These are phyloP conservation scores for Enteromius afrohamiltoni DNA, from an alignment of 2,797 vertebrate species.

Conservation along the genomic window DNA sequence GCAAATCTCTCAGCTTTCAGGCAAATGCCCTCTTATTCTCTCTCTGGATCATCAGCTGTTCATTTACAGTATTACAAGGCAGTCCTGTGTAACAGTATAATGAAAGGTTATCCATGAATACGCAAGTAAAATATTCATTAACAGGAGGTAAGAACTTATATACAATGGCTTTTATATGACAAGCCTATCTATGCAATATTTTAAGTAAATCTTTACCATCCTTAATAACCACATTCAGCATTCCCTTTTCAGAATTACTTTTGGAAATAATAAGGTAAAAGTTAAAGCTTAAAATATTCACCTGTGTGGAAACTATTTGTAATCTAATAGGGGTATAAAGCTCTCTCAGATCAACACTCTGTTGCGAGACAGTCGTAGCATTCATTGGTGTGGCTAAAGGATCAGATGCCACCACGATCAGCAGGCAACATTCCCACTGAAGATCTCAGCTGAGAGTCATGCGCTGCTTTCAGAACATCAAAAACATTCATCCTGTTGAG, in stretches of 20 bases:
- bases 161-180: not conserved
- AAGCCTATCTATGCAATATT: not conserved
- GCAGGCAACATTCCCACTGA: slow-evolving; percentile 56
- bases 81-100: slow-evolving; percentile 1
- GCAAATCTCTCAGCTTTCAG: slow-evolving; percentile 42
- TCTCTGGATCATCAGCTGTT: slow-evolving; percentile 9
- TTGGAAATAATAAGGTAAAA: slow-evolving; percentile 17
- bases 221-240: not conserved
- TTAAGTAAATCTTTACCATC: slow-evolving; percentile 9
- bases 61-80: slow-evolving; percentile 13
- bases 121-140: not conserved
- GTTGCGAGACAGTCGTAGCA: slow-evolving; percentile 30
- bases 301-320: slow-evolving; percentile 30
- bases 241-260: slow-evolving; percentile 5
- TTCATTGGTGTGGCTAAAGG: slow-evolving; percentile 39
- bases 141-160: not conserved
- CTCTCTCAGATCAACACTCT: not conserved
- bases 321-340: slow-evolving; percentile 20
- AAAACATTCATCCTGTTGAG: slow-evolving; percentile 56
- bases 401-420: slow-evolving; percentile 49
- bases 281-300: slow-evolving; percentile 25
- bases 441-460: slow-evolving; percentile 74
- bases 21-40: slow-evolving; percentile 25
- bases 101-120: slow-evolving; percentile 7
- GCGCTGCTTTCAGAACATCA: slow-evolving; percentile 56